A percentile compares a stretch with the other conserved stretches of the same genome.
Conservation (phyloP, 2,888 invertebrate species). For the Acrobasis repandana region DNA sequence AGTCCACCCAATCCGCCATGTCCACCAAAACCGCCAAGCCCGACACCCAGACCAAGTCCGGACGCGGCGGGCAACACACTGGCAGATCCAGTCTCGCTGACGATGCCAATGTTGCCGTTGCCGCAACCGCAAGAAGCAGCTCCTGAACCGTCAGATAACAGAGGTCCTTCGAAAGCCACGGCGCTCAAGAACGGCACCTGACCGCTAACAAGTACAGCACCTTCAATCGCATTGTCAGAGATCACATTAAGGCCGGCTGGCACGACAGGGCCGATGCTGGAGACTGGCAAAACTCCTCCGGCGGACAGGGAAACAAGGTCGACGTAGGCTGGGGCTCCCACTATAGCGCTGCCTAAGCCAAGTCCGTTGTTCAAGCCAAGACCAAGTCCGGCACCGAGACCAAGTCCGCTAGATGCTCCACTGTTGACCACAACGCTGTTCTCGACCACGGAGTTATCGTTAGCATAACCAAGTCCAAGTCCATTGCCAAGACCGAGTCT, state of each 20-base stretch:
- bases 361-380: constrained; percentile 4
- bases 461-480: background rate
- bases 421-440: constrained; percentile 2
- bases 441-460: background rate
- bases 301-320: constrained; percentile 43
- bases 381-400: constrained; percentile 15
- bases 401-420: background rate
- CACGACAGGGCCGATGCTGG: constrained; percentile 48
- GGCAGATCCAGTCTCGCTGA: no score
- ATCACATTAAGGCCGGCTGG: constrained; percentile 51
- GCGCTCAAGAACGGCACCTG: constrained; percentile 56
- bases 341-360: constrained; percentile 21
- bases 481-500: constrained; percentile 17
- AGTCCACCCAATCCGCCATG: constrained; percentile 4
- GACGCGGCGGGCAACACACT: no score
- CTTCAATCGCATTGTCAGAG: constrained; percentile 56
- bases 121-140: no score
- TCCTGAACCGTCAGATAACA: no score
- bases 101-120: no score
- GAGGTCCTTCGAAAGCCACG: constrained; percentile 47
- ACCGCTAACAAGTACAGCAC: constrained; percentile 47
- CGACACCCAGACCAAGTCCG: no score
- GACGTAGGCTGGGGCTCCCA: constrained; percentile 27
- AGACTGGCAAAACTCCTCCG: constrained; percentile 49
- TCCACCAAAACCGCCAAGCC: no score